Evolutionary conservation across 2,797 vertebrate genomes (phyloP).

Genomic region (Knipowitschia caucasica): DNA sequence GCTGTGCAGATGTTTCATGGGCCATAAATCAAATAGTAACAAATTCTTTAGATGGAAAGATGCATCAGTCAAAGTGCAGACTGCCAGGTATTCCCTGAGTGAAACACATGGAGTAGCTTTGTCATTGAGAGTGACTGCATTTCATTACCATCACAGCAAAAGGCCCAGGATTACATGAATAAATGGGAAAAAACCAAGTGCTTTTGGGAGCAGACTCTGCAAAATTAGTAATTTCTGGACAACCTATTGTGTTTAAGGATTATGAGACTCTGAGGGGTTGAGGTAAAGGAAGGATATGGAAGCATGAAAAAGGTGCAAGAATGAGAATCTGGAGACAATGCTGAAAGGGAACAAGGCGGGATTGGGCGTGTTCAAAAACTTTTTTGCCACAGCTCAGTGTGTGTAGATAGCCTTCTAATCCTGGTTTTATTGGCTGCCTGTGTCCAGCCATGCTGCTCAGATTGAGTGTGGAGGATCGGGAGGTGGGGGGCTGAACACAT

Average conservation of each 20-base stretch:
- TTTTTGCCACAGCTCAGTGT: slow-evolving; percentile 74
- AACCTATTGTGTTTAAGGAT: slow-evolving; percentile 74
- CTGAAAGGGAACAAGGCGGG: slow-evolving; percentile 71
- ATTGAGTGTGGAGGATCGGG: slow-evolving; percentile 74
- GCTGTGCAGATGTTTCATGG: slow-evolving; percentile 5
- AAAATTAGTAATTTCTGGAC: slow-evolving; percentile 79
- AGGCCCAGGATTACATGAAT: slow-evolving; percentile 28
- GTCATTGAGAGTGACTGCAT: slow-evolving; percentile 47
- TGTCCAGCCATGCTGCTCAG: slow-evolving; percentile 78
- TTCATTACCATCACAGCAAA: slow-evolving; percentile 47
- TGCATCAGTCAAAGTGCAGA: slow-evolving; percentile 34
- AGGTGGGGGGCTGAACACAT: slow-evolving; percentile 81
- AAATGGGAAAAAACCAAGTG: slow-evolving; percentile 42
- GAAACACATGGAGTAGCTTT: slow-evolving; percentile 40
- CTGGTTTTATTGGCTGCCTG: slow-evolving; percentile 85
- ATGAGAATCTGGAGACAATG: slow-evolving; percentile 54
- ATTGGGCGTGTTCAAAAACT: slow-evolving; percentile 77
- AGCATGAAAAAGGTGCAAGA: slow-evolving; percentile 63
- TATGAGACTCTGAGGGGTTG: slow-evolving; percentile 66
- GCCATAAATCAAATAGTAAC: slow-evolving; percentile 8
- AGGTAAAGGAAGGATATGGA: slow-evolving; percentile 66
- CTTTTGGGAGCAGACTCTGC: slow-evolving; percentile 60
- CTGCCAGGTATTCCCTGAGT: slow-evolving; percentile 15
- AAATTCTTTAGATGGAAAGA: slow-evolving; percentile 20
- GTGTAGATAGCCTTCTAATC: slow-evolving; percentile 82